Base-by-base conservation (phyloP, 2,888 invertebrate genomes). In the Sylvicola fuscatus region DNA sequence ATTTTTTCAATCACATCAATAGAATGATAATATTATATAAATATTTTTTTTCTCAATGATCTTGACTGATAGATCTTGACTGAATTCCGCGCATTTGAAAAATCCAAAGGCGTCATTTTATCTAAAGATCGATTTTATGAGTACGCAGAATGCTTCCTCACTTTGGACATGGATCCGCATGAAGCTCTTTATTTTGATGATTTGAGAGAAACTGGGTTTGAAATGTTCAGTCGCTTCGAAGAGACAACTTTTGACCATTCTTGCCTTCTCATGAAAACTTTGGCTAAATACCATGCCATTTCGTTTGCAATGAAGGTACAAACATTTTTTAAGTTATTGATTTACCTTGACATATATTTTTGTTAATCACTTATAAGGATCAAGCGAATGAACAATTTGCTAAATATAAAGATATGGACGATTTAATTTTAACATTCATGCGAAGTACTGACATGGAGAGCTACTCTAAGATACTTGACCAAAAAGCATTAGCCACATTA, bases 201-300 rank as follows among this genome's bases (percentile, higher is more conserved):
- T 41, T 44, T 58, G 13, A 46, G 45, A 38, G 43, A 46, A 17
- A 44, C 43, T 37, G 54, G 54, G 12, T 58, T 51, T 41, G 45
- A 47, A 26, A 58, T 57, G 58, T 53, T 46, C 12, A 55, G 56
- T 27, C 44, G 55, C 34, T 53, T 55, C 3, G 50, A 52, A 35
- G 55, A 57, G 14, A 39, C 46, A 14, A 52, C 59, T 13, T 49
- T 52, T 14, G 54, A 61, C 30, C 49, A 58, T 39, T 52, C 60
- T 2, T 49, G 52, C 28, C 44, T 49, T 11, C 53, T 60, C 1
- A 46, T 64, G 15, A 53, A 53, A 39, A 54, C 60, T 3, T 46
- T 64, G 8, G 64, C 62, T 2, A 59, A 59, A 27, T 55, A 60
- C 41, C 64, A 64, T 42, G 62, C 61, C 2, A 54, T 62, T 42